A percentile compares a stretch with the other conserved stretches of the same genome.
These are phyloP conservation scores for Sitobion miscanthi DNA, from an alignment of 1,140 invertebrate genomes.

Conservation along the genomic window DNA sequence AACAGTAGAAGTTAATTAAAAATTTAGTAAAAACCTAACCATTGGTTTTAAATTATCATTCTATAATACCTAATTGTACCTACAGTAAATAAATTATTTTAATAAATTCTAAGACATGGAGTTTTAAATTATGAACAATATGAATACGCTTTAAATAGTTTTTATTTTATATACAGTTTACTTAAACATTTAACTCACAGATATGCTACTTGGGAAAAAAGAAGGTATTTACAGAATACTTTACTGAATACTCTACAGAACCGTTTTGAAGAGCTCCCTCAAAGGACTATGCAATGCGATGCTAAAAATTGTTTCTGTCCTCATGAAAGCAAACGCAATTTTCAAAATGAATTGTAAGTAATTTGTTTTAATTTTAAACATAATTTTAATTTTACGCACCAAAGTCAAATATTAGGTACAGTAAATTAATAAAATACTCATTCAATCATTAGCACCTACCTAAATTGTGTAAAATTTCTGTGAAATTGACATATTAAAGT, in stretches of 20 bases:
- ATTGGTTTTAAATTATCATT: no score
- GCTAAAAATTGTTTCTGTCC: slow-evolving; percentile 67
- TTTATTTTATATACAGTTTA: not conserved
- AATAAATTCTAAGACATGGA: no score
- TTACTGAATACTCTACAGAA: slow-evolving; percentile 65
- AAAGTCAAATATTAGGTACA: not conserved
- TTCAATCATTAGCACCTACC: no score
- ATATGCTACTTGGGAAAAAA: slow-evolving; percentile 73
- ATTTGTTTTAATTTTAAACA: slow-evolving; percentile 34
- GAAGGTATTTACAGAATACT: no score
- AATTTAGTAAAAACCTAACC: no score
- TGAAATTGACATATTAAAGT: no score
- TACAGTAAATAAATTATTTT: no score
- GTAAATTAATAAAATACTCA: no score
- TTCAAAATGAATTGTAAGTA: slow-evolving; percentile 64
- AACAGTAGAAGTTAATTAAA: no score
- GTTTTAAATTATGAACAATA: not conserved
- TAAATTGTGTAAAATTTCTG: no score
- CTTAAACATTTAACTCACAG: slow-evolving; percentile 61
- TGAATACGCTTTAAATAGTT: not conserved
- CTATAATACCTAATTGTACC: no score
- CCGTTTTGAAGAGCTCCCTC: slow-evolving; percentile 69
- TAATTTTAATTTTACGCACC: not conserved
- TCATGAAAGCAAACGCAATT: slow-evolving; percentile 66
- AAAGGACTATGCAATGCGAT: slow-evolving; percentile 69